phyloP scores from a whole-genome alignment of 2,113 vertebrate species.

The Catagonus wagneri region DNA sequence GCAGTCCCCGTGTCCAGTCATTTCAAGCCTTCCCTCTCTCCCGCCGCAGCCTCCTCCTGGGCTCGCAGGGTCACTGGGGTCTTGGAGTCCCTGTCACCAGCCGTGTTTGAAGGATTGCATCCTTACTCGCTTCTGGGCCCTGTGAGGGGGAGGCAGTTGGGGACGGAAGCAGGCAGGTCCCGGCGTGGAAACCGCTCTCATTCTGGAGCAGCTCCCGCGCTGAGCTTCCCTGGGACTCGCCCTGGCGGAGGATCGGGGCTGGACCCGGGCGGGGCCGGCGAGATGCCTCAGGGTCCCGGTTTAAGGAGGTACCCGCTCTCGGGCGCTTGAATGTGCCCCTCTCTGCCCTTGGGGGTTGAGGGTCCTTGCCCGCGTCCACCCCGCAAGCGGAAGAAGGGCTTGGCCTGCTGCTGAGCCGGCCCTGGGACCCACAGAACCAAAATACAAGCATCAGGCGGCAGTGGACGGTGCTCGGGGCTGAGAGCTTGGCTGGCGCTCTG shows the following conservation, averaged over 20 bases:
- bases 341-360: background rate
- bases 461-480: background rate
- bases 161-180: background rate
- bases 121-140: background rate
- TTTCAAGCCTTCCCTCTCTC: background rate
- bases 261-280: background rate
- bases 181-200: background rate
- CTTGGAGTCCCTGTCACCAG: background rate
- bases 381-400: background rate
- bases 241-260: background rate
- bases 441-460: background rate
- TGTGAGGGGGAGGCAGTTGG: fast-evolving
- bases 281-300: background rate
- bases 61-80: background rate
- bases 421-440: background rate
- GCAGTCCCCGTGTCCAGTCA: background rate
- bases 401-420: background rate
- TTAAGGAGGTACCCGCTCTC: background rate
- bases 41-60: background rate
- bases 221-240: background rate
- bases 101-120: background rate
- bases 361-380: background rate
- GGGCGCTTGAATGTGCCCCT: background rate
- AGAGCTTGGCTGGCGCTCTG: background rate
- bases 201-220: background rate